These are phyloP conservation scores for Boulengeromyrus knoepffleri DNA, from an alignment of 2,113 vertebrate genomes.

Conservation along the genomic window DNA sequence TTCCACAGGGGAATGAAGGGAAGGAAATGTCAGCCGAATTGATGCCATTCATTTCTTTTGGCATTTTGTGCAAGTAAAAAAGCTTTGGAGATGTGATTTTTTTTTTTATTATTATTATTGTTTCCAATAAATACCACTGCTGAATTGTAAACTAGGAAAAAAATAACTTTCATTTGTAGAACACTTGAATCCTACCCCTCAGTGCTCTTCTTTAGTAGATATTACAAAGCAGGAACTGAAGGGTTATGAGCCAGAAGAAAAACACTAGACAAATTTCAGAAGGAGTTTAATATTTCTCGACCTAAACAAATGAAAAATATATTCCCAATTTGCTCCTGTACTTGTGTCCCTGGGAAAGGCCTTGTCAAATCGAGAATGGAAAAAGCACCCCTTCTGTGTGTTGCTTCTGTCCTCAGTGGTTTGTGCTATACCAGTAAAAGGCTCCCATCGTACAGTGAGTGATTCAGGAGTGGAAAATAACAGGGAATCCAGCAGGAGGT, in stretches of 20 bases:
- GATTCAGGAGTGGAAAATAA: not conserved
- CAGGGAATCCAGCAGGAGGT: not conserved
- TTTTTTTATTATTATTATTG: not conserved
- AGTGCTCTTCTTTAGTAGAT: not conserved
- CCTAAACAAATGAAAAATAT: slow-evolving; percentile 1
- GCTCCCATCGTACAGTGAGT: not conserved
- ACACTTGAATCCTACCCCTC: not conserved
- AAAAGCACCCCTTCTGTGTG: not conserved
- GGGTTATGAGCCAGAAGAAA: not conserved
- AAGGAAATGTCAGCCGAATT: not conserved
- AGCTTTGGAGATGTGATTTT: not conserved
- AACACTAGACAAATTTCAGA: not conserved
- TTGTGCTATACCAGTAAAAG: not conserved
- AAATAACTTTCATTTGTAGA: not conserved
- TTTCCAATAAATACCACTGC: not conserved
- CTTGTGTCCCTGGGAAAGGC: not conserved
- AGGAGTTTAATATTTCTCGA: not conserved
- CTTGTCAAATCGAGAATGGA: not conserved
- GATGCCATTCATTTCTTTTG: not conserved
- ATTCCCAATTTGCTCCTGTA: not conserved
- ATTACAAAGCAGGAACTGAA: not conserved
- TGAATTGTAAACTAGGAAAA: not conserved
- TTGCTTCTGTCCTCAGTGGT: not conserved
- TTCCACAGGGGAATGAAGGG: not conserved
- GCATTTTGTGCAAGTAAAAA: not conserved